Evolutionary conservation across 2,113 vertebrate genomes (phyloP), one percentile per base, ranked within the genome.

Genomic region (Elaphurus davidianus): DNA sequence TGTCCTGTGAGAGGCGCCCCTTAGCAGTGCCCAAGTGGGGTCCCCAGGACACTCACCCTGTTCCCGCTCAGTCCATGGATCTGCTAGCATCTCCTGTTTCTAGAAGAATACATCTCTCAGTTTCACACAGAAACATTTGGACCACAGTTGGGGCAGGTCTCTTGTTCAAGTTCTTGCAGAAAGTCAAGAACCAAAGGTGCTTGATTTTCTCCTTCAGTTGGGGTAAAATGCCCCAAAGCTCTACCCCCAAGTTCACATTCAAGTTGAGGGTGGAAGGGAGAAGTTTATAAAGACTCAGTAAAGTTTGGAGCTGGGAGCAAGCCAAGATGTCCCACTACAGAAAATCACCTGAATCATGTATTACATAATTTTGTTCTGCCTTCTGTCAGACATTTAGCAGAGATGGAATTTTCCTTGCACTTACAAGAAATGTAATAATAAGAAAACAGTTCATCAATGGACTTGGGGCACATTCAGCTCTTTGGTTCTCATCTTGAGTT

Each of bases 1-100:
- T 25, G 9, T 12, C 54, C 36, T 15, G 3, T 3, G 0, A 6
- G 30, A 40, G 67, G 50, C 0, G 2, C 13, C n/a, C 40, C 43
- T 6, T 11, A 2, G 36, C 3, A 27, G n/a, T 2, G 50, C 33
- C 45, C 23, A 23, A 21, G 25, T 0, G 3, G 19, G 30, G 23
- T 33, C 62, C 30, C 11, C 0, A 19, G 15, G 9, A 10, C 0
- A 1, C 8, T 12, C 33, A 3, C 21, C 28, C 11, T 28, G 16
- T 6, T 55, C 7, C 90, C 3, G 11, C 21, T 9, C 7, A 1
- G 59, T 9, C 43, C 0, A 1, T 3, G 23, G 7, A 23, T 54
- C 33, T 15, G 19, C 47, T 11, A 1, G 83, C 10, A 3, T 23
- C 4, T 27, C 40, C 50, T 47, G 19, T 30, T 40, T 36, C 28